Base-by-base conservation (phyloP, 2,797 vertebrate genomes). In the Aldrovandia affinis region DNA sequence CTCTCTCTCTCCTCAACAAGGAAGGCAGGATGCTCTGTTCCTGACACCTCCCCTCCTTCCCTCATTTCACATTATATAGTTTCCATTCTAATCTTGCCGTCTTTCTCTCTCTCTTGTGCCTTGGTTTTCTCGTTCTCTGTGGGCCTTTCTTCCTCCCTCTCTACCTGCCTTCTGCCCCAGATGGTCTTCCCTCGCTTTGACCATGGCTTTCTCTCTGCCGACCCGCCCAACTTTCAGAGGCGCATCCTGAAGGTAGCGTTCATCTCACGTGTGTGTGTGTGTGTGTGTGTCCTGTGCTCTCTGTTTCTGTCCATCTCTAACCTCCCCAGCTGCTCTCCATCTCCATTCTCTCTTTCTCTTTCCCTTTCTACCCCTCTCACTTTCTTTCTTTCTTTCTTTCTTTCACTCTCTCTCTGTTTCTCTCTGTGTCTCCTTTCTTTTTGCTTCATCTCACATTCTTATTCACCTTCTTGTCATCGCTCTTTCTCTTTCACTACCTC, bases 181-280 rank as follows among this genome's bases (percentile, higher is more conserved):
- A 98, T 97, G 97, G 96, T 96, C 93, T 98, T 97, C 86, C 96
- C 96, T 55, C 92, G 91, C 83, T 95, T 96, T 90, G 95, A 89
- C 89, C 95, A 97, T 0, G 93, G 97, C 95, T 98, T 98, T 95
- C 91, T 97, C 86, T 94, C 95, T 44, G 87, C 95, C 81, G 97
- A 98, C 85, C 96, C 95, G 85, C 95, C 93, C 68, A 89, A 84
- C 88, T 96, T 96, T 96, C 96, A 93, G 91, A 96, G 95, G 86
- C 94, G 92, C 30, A 80, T 98, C 90, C 92, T 97, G 90, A 98
- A 98, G 97, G 97, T 98, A 97, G 93, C 95, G 20, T 20, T 77
- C 83, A 81, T 83, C 88, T 88, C 81, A 91, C 86, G 15, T 92
- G 22, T 20, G 18, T 36, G 61, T 0, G 2, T 47, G 78, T 12